Percentiles rank a stretch among this genome's conserved stretches.
phyloP scores from a whole-genome alignment of 2,113 vertebrate genomes.

The Ctenodactylus gundi region DNA sequence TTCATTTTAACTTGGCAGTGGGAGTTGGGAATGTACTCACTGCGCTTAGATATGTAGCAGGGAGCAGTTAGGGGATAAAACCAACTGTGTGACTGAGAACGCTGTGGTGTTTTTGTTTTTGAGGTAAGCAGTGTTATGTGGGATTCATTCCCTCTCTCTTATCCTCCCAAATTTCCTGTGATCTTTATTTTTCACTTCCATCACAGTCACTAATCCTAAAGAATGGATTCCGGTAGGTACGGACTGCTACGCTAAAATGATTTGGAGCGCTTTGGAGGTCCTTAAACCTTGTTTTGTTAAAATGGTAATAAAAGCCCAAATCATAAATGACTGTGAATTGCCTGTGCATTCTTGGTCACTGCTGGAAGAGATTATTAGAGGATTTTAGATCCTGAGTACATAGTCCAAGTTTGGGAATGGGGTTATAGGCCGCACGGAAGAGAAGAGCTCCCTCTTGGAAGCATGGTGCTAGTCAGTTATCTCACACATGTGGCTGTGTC shows the following conservation, averaged over 20 bases:
- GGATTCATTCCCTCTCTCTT: slow-evolving; percentile 43
- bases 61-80: slow-evolving; percentile 78
- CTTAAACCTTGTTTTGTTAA: background rate
- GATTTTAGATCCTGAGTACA: background rate
- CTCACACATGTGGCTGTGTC: background rate
- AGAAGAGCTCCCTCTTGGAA: background rate
- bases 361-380: background rate
- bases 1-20: slow-evolving; percentile 91
- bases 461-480: background rate
- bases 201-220: slow-evolving; percentile 28
- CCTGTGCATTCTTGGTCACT: slow-evolving; percentile 4
- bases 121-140: slow-evolving; percentile 17
- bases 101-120: slow-evolving; percentile 60
- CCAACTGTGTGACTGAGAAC: slow-evolving; percentile 65
- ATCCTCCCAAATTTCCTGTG: background rate
- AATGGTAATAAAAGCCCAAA: background rate
- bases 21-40: slow-evolving; percentile 88
- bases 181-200: slow-evolving; percentile 42
- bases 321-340: background rate
- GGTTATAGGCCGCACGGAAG: background rate
- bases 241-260: background rate
- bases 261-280: slow-evolving; percentile 1
- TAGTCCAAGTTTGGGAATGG: background rate
- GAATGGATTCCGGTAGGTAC: slow-evolving; percentile 13
- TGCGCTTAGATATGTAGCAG: slow-evolving; percentile 81